These are phyloP conservation scores for Erythrocebus patas DNA, from an alignment of 2,113 vertebrate genomes.

Conservation along the genomic window DNA sequence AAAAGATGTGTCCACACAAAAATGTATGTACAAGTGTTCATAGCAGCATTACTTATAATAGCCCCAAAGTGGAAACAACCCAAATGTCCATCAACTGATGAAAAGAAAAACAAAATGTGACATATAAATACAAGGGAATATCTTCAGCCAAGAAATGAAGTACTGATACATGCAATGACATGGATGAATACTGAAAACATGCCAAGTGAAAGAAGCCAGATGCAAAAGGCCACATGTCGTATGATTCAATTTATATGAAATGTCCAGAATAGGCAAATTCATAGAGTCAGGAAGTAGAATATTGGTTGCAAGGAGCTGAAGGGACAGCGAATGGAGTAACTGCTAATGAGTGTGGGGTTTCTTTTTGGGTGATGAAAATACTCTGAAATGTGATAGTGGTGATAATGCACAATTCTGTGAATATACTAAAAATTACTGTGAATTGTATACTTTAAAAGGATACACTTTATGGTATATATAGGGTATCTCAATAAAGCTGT, in stretches of 20 bases:
- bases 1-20: not conserved
- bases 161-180: not conserved
- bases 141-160: not conserved
- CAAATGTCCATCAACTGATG: slow-evolving; percentile 1
- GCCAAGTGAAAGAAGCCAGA: not conserved
- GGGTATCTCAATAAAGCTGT: not conserved
- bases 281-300: not conserved
- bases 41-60: slow-evolving; percentile 26
- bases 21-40: not conserved
- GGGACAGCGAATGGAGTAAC: not conserved
- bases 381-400: not conserved
- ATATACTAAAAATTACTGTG: not conserved
- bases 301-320: not conserved
- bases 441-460: slow-evolving; percentile 2
- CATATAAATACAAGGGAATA: not conserved
- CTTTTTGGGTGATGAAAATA: not conserved
- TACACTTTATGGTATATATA: not conserved
- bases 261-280: not conserved
- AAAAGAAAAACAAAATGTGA: slow-evolving; percentile 10
- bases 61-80: not conserved
- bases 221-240: not conserved
- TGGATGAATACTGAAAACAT: not conserved
- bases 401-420: not conserved
- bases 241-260: slow-evolving; percentile 19
- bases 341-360: not conserved